Percentiles rank a stretch among this genome's conserved stretches.
Evolutionary conservation across 2,797 vertebrate genomes (phyloP).

Genomic region (Malacoctenus gilli): DNA sequence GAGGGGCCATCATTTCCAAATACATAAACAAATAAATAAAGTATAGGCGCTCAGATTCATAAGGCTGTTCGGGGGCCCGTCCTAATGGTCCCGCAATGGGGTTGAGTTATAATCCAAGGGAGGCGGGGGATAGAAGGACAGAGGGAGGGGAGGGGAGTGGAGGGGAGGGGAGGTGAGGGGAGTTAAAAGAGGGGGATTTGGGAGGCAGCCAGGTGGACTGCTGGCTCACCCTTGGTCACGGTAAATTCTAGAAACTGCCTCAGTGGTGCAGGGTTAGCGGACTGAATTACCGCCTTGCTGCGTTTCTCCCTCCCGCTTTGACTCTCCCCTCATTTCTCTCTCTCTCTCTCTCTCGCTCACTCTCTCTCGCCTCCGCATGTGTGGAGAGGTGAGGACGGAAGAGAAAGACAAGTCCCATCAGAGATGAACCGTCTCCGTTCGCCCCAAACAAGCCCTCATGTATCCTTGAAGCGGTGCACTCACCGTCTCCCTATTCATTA

Average conservation of each 20-base stretch:
- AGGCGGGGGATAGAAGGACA: constrained; percentile 43
- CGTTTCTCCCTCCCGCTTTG: constrained; percentile 21
- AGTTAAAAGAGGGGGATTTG: constrained; percentile 67
- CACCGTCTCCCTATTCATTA: constrained; percentile 73
- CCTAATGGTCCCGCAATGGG: constrained; percentile 63
- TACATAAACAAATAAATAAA: constrained; percentile 75
- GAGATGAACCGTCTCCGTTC: constrained; percentile 69
- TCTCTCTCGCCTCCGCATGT: constrained; percentile 11
- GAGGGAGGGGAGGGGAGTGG: constrained; percentile 50
- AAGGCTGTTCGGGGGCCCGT: constrained; percentile 56
- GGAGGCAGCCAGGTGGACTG: constrained; percentile 72
- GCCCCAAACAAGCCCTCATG: constrained; percentile 65
- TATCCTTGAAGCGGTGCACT: constrained; percentile 64
- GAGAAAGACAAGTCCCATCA: constrained; percentile 53
- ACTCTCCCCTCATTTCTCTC: constrained; percentile 22
- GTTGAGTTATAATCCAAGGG: constrained; percentile 70
- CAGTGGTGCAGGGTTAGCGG: constrained; percentile 65
- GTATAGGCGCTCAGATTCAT: constrained; percentile 61
- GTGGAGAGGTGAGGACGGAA: constrained; percentile 37
- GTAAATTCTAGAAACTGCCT: constrained; percentile 75
- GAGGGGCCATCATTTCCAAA: constrained; percentile 73
- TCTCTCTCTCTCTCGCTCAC: constrained; percentile 16
- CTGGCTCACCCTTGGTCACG: constrained; percentile 62
- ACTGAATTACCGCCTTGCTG: constrained; percentile 71
- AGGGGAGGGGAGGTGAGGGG: constrained; percentile 55